phyloP scores from a whole-genome alignment of 2,113 vertebrate genomes.

The Channa maculata region DNA sequence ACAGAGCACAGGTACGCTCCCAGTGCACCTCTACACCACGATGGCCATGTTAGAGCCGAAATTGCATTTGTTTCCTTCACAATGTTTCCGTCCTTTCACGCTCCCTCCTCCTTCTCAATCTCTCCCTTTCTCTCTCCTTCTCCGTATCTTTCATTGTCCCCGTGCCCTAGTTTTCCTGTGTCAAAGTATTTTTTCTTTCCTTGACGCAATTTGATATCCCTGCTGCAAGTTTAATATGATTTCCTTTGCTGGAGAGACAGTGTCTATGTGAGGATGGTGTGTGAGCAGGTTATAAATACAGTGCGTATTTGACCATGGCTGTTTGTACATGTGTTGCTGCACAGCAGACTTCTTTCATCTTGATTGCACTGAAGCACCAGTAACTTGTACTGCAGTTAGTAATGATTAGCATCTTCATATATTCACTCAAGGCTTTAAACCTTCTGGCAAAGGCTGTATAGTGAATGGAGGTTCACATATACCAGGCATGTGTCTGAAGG shows the following conservation, averaged over 20 bases:
- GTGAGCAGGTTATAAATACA: conserved; percentile 60
- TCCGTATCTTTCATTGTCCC: conserved; percentile 70
- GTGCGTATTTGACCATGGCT: conserved; percentile 27
- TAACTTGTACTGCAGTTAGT: conserved; percentile 37
- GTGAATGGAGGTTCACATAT: not conserved
- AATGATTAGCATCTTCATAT: conserved; percentile 24
- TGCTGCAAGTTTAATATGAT: conserved; percentile 84
- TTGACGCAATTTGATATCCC: conserved; percentile 78
- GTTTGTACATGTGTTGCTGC: conserved; percentile 34
- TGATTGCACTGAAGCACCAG: conserved; percentile 60
- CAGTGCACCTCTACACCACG: not conserved
- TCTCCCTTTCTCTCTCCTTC: not conserved
- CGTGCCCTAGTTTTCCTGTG: conserved; percentile 80
- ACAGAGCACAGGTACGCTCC: conserved; percentile 86
- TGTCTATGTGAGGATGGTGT: conserved; percentile 46
- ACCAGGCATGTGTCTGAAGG: not conserved
- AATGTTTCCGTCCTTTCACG: conserved; percentile 1
- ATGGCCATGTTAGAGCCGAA: not conserved
- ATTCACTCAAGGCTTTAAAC: conserved; percentile 9
- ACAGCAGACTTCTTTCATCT: conserved; percentile 51
- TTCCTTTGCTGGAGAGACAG: conserved; percentile 68
- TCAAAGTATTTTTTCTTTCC: conserved; percentile 62
- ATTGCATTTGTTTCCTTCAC: conserved; percentile 40
- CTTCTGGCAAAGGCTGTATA: conserved; percentile 4
- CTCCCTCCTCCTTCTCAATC: conserved; percentile 21